Evolutionary conservation across 1,140 invertebrate species (phyloP).

Genomic region (Oryzaephilus surinamensis): DNA sequence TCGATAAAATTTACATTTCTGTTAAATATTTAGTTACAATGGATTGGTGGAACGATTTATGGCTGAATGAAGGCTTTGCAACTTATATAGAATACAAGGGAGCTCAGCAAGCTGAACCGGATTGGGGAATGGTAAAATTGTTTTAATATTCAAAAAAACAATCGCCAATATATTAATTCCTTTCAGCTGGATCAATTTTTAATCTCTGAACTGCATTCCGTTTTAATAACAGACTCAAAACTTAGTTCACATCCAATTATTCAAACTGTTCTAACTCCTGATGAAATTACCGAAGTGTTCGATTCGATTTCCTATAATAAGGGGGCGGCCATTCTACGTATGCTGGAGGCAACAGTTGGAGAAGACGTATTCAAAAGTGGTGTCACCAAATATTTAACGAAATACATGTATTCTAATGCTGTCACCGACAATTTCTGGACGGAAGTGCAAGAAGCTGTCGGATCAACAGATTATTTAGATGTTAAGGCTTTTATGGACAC

Average conservation of each 20-base stretch:
- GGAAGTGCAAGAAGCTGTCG: conserved; percentile 43
- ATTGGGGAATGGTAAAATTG: conserved; percentile 75
- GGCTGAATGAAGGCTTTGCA: conserved; percentile 90
- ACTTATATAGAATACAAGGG: conserved; percentile 77
- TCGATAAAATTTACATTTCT: not conserved
- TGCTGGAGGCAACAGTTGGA: conserved; percentile 79
- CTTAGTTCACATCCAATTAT: conserved; percentile 82
- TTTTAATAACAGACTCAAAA: conserved; percentile 66
- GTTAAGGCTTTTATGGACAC: conserved; percentile 75
- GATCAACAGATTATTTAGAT: conserved; percentile 35
- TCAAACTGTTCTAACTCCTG: conserved; percentile 68
- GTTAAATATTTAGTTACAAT: conserved; percentile 60
- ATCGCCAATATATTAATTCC: conserved; percentile 4
- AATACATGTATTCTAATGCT: conserved; percentile 62
- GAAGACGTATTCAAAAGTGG: conserved; percentile 61
- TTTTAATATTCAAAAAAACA: not conserved
- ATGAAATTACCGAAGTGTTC: conserved; percentile 87
- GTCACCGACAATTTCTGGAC: conserved; percentile 68
- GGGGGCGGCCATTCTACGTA: conserved; percentile 79
- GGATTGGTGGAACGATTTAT: conserved; percentile 88
- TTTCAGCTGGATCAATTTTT: conserved; percentile 52
- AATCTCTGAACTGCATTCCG: conserved; percentile 56
- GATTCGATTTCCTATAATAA: conserved; percentile 89
- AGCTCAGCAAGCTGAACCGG: conserved; percentile 55
- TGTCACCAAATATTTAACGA: conserved; percentile 62